phyloP scores from a whole-genome alignment of 2,888 invertebrate genomes.

The Exocentrus adspersus region DNA sequence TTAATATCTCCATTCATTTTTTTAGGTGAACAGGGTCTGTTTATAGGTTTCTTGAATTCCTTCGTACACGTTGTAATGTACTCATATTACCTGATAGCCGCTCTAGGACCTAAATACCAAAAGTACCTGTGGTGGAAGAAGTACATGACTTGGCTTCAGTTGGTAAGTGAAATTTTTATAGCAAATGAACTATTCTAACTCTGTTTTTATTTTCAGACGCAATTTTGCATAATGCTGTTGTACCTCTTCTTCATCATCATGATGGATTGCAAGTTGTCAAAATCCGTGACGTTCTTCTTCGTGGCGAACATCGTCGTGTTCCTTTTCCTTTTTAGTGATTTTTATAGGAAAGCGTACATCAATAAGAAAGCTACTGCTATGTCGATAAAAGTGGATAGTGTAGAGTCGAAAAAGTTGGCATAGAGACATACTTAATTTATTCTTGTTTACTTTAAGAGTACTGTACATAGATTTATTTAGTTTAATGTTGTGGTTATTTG shows the following conservation, averaged over 20 bases:
- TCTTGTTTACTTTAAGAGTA: neutral
- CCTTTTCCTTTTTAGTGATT: constrained; percentile 81
- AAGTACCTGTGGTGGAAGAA: constrained; percentile 96
- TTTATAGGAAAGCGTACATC: constrained; percentile 68
- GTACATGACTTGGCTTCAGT: constrained; percentile 87
- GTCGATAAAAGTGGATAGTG: neutral
- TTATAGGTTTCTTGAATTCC: constrained; percentile 87
- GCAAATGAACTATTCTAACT: too few relatives aligned
- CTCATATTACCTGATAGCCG: constrained; percentile 87
- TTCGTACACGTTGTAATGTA: constrained; percentile 95
- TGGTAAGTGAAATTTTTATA: constrained; percentile 69
- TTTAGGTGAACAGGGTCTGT: constrained; percentile 86
- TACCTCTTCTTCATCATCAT: constrained; percentile 74
- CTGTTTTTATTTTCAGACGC: constrained; percentile 67
- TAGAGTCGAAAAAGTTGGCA: neutral
- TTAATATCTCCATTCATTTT: constrained; percentile 52
- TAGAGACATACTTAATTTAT: neutral
- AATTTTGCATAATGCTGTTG: constrained; percentile 79
- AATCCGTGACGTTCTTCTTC: constrained; percentile 73
- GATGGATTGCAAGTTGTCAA: constrained; percentile 77
- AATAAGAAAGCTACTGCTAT: neutral
- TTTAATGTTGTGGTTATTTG: neutral
- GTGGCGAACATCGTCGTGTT: constrained; percentile 76
- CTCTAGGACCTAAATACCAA: constrained; percentile 87
- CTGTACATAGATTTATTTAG: neutral